Conservation (phyloP, 2,888 invertebrate genomes). For the Ormia ochracea region DNA sequence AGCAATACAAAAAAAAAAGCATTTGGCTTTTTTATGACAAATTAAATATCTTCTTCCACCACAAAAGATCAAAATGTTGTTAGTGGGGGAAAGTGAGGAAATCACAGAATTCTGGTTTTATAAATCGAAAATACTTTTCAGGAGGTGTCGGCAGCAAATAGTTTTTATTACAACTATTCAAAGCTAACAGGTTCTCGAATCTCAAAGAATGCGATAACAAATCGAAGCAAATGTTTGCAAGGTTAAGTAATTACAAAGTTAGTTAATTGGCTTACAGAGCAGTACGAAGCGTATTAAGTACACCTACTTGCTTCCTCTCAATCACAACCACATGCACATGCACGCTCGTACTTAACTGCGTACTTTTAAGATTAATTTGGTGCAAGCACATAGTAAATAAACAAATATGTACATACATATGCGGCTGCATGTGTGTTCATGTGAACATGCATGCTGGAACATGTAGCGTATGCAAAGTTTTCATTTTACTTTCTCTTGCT, state of each 20-base stretch:
- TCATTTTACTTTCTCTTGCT: background rate
- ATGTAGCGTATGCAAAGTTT: background rate
- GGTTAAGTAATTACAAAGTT: background rate
- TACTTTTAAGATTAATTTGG: background rate
- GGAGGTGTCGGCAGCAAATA: too few species aligned
- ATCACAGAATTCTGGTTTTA: too few species aligned
- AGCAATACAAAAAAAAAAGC: too few species aligned
- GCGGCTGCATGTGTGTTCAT: background rate
- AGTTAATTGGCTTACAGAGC: conserved; percentile 18
- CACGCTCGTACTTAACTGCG: background rate
- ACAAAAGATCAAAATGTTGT: too few species aligned
- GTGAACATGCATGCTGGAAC: background rate
- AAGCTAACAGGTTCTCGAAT: too few species aligned
- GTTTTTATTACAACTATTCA: too few species aligned
- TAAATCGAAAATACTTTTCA: too few species aligned
- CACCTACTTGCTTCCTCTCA: background rate
- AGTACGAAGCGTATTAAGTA: background rate
- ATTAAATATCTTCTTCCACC: too few species aligned
- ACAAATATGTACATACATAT: background rate
- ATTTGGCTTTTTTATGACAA: too few species aligned
- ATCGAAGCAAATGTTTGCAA: too few species aligned
- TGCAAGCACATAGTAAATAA: background rate
- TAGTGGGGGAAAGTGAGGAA: too few species aligned
- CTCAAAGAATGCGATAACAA: too few species aligned
- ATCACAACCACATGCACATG: background rate